A percentile compares a stretch with the other conserved stretches of the same genome.
These are phyloP conservation scores for Lytechinus pictus DNA, from an alignment of 35 echinoderm and acorn worm species.

Conservation along the genomic window DNA sequence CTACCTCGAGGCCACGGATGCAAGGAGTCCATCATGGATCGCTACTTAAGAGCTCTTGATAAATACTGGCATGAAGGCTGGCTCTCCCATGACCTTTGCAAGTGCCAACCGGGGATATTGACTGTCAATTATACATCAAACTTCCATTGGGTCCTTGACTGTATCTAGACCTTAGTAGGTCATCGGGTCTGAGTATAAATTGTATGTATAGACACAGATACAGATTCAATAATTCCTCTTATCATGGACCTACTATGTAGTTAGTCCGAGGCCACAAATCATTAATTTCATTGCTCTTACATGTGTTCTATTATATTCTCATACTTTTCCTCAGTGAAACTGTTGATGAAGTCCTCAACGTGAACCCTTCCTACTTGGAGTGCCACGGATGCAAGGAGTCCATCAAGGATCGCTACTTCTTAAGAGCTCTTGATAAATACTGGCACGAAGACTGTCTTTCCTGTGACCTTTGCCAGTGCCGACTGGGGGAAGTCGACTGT, in stretches of 20 bases:
- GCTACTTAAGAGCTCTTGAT: conserved; percentile 79
- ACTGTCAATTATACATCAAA: conserved; percentile 88
- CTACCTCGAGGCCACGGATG: conserved; percentile 64
- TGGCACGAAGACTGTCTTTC: conserved; percentile 95
- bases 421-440: conserved; percentile 80
- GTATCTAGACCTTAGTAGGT: no score
- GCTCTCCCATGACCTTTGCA: conserved; percentile 84
- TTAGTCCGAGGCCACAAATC: no score
- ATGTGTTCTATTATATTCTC: background rate
- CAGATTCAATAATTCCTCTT: no score
- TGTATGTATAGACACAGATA: no score
- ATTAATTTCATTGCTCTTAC: no score
- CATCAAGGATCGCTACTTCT: conserved; percentile 87
- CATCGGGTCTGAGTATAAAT: no score
- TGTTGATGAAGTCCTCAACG: conserved; percentile 86
- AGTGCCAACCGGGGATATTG: conserved; percentile 86
- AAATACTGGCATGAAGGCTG: conserved; percentile 96
- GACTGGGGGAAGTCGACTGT: conserved; percentile 85
- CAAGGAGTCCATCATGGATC: conserved; percentile 76
- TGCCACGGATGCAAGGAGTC: conserved; percentile 76
- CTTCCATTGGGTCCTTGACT: background rate
- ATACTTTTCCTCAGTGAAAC: conserved; percentile 72
- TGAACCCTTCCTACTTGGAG: conserved; percentile 80
- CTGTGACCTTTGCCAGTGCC: conserved; percentile 93
- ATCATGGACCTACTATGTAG: no score